Evolutionary conservation across 2,113 vertebrate species (phyloP).

Genomic region (Vulpes ferrilata): DNA sequence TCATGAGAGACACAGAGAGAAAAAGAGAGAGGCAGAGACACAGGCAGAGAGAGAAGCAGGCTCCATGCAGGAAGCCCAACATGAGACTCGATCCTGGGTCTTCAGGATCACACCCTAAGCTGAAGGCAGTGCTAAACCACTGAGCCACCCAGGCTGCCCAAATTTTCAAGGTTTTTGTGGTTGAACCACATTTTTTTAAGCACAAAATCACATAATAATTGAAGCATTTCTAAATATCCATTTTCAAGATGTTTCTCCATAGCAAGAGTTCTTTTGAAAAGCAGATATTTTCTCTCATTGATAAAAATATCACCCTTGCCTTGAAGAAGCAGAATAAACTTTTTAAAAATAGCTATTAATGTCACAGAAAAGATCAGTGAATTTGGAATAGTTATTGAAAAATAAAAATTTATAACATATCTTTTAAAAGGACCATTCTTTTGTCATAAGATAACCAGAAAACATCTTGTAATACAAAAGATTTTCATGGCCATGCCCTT

Average conservation of each 20-base stretch:
- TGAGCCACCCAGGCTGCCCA: too few relatives aligned
- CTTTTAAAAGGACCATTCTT: neutral
- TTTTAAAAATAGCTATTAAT: neutral
- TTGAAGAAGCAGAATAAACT: constrained; percentile 45
- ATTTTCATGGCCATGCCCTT: neutral
- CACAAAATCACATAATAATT: constrained; percentile 3
- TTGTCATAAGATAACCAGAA: constrained; percentile 27
- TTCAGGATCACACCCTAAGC: too few relatives aligned
- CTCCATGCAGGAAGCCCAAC: too few relatives aligned
- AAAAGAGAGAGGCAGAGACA: too few relatives aligned
- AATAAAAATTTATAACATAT: neutral
- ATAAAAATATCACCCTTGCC: constrained; percentile 49
- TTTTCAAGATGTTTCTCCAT: constrained; percentile 50
- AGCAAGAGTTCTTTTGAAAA: constrained; percentile 36
- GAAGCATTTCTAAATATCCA: constrained; percentile 17
- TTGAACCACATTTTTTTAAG: constrained; percentile 13
- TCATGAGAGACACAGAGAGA: too few relatives aligned
- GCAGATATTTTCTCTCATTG: constrained; percentile 11
- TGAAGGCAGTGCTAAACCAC: too few relatives aligned
- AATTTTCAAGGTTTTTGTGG: neutral
- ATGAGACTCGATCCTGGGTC: too few relatives aligned
- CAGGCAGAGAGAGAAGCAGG: too few relatives aligned
- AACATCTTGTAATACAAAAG: neutral
- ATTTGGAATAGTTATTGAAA: neutral
- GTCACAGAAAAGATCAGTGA: constrained; percentile 11